Percentiles rank a stretch among this genome's conserved stretches.
These are phyloP conservation scores for Netelia virgata DNA, from an alignment of 2,888 invertebrate genomes.

Conservation along the genomic window DNA sequence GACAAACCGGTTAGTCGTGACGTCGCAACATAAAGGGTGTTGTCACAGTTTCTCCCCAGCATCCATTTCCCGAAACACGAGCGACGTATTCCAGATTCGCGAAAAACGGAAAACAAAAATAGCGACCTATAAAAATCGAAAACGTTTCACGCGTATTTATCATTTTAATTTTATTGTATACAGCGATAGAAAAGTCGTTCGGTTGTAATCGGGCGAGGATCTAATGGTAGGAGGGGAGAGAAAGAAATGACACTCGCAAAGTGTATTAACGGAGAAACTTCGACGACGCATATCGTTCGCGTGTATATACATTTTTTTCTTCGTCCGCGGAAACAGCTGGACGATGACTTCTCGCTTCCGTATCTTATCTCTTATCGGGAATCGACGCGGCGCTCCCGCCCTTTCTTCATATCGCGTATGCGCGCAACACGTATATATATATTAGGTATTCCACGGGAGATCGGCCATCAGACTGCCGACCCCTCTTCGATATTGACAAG, in stretches of 20 bases:
- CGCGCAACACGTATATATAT: background rate
- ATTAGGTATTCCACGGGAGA: too few species aligned
- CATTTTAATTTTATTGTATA: conserved; percentile 1
- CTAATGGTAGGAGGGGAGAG: background rate
- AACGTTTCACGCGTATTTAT: conserved; percentile 19
- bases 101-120: conserved; percentile 5
- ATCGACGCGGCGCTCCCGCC: conserved; percentile 65
- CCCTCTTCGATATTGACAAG: too few species aligned
- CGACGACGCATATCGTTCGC: background rate
- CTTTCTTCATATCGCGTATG: background rate
- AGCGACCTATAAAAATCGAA: background rate
- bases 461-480: too few species aligned
- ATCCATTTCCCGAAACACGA: conserved; percentile 17
- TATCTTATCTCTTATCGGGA: conserved; percentile 75
- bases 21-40: conserved; percentile 14
- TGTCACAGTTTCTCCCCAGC: conserved; percentile 11
- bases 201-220: background rate
- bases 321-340: conserved; percentile 22
- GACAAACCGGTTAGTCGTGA: conserved; percentile 27
- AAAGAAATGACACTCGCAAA: background rate
- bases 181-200: background rate
- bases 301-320: background rate
- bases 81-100: conserved; percentile 3
- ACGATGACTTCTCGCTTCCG: conserved; percentile 57
- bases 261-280: background rate